Percentiles rank a stretch among this genome's conserved stretches.
These are phyloP conservation scores for Seriola quinqueradiata DNA, from an alignment of 2,113 vertebrate species.

Conservation along the genomic window DNA sequence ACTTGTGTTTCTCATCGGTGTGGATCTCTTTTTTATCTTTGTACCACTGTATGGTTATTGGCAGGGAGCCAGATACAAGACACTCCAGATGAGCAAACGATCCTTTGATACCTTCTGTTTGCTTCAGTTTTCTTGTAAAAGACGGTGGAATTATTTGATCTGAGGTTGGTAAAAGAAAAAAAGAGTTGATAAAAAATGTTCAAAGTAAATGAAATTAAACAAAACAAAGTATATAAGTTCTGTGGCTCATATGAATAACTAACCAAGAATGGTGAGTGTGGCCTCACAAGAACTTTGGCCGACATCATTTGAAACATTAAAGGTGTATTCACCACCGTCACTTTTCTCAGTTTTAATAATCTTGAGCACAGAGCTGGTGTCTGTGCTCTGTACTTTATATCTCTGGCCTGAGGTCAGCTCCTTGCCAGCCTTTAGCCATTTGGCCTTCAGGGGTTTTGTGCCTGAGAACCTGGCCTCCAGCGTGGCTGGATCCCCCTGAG, in stretches of 20 bases:
- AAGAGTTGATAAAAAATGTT: constrained; percentile 18
- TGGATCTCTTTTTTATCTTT: constrained; percentile 92
- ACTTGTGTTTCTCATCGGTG: constrained; percentile 92
- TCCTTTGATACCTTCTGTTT: constrained; percentile 95
- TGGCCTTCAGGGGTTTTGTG: constrained; percentile 91
- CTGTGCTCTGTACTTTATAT: constrained; percentile 92
- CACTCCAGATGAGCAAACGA: constrained; percentile 96
- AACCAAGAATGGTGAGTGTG: constrained; percentile 92
- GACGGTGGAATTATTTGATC: constrained; percentile 98
- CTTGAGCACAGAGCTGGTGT: constrained; percentile 92
- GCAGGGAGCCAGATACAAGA: constrained; percentile 95
- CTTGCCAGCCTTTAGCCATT: constrained; percentile 92
- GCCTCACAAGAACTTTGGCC: constrained; percentile 92
- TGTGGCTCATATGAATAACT: constrained; percentile 71
- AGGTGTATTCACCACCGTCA: constrained; percentile 92
- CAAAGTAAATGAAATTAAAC: background rate
- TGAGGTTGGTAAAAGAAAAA: constrained; percentile 73
- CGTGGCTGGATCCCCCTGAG: constrained; percentile 95
- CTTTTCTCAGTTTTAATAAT: constrained; percentile 91
- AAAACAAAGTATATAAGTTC: background rate
- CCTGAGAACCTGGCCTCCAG: constrained; percentile 95
- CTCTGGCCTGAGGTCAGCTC: constrained; percentile 90
- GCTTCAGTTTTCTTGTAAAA: constrained; percentile 96
- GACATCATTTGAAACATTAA: constrained; percentile 95
- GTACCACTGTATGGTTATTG: constrained; percentile 94